Evolutionary conservation across 2,113 vertebrate genomes (phyloP).

Genomic region (Zeus faber): DNA sequence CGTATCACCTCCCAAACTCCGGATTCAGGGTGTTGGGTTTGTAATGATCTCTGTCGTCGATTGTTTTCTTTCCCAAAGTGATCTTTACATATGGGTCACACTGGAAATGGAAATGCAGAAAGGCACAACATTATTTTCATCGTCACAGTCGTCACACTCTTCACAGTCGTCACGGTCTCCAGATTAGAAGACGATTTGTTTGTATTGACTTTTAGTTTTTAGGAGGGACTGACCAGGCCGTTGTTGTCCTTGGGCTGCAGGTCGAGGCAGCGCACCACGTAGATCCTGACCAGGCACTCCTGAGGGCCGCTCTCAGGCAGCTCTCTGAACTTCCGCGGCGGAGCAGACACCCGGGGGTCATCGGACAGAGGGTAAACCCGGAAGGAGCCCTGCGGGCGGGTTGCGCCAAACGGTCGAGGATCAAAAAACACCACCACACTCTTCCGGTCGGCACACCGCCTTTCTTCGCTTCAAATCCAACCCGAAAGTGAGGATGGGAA

Average conservation of each 20-base stretch:
- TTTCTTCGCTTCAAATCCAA: too few relatives aligned
- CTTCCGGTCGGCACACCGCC: too few relatives aligned
- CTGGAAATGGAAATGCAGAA: constrained; percentile 60
- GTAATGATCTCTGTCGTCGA: constrained; percentile 94
- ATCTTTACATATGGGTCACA: constrained; percentile 98
- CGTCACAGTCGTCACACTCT: neutral
- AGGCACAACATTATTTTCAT: neutral
- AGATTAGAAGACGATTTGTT: neutral
- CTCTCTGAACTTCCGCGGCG: constrained; percentile 90
- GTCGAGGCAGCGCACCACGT: constrained; percentile 82
- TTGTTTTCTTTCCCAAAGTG: constrained; percentile 83
- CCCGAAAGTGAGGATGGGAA: too few relatives aligned
- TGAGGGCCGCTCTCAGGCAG: constrained; percentile 90
- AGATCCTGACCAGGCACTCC: constrained; percentile 91
- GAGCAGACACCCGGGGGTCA: constrained; percentile 78
- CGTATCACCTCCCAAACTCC: constrained; percentile 87
- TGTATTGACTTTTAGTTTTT: neutral
- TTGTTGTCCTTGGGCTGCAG: constrained; percentile 97
- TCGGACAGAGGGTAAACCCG: constrained; percentile 86
- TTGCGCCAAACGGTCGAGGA: too few relatives aligned
- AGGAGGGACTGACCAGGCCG: constrained; percentile 81
- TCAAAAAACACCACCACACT: too few relatives aligned
- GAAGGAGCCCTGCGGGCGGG: constrained; percentile 87
- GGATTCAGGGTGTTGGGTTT: constrained; percentile 89
- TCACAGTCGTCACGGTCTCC: neutral